Conservation (phyloP, 2,888 invertebrate species). For the Melangyna quadrimaculata region DNA sequence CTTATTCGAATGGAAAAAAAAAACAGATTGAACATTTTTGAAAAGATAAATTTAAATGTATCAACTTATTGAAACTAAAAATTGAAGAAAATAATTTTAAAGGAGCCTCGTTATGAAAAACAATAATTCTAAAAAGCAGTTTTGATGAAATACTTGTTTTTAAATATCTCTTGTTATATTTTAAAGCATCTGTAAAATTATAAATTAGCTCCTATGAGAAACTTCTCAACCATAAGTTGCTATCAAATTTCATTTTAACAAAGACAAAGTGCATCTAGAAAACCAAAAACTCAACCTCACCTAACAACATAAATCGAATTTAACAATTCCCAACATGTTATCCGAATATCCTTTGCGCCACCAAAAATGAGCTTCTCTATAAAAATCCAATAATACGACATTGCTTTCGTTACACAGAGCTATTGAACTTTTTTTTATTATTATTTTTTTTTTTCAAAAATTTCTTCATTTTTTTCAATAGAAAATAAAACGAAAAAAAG, state of each 20-base stretch:
- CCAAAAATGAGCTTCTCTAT: background rate
- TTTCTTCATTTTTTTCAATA: constrained; percentile 39
- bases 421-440: constrained; percentile 16
- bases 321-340: constrained; percentile 20
- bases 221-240: background rate
- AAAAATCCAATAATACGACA: constrained; percentile 54
- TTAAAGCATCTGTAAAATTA: background rate
- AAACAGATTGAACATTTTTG: no score
- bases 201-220: background rate
- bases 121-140: no score
- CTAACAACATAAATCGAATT: constrained; percentile 19
- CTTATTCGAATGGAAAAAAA: no score
- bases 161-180: no score
- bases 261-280: background rate
- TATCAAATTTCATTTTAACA: background rate
- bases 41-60: no score
- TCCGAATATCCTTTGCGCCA: constrained; percentile 1
- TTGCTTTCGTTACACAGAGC: constrained; percentile 42
- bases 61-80: no score
- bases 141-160: no score
- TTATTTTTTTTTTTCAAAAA: constrained; percentile 26
- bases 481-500: background rate
- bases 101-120: no score
- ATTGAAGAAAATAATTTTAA: no score
- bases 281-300: background rate